Percentiles rank a stretch among this genome's conserved stretches.
phyloP scores from a whole-genome alignment of 1,140 invertebrate species.

The Mycetomoellerius zeteki region DNA sequence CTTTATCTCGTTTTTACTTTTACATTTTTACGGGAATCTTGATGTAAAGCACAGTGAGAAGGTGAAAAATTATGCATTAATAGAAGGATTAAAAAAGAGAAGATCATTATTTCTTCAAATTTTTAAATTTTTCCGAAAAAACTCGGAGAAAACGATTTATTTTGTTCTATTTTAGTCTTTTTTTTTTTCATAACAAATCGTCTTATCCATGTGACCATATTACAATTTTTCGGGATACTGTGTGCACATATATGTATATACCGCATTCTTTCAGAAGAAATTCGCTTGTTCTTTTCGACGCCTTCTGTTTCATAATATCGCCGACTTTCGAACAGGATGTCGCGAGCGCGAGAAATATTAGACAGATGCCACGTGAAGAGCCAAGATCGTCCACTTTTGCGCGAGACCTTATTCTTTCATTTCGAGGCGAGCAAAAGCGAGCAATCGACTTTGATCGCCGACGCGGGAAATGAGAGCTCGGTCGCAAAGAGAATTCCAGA shows the following conservation, averaged over 20 bases:
- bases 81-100: not conserved
- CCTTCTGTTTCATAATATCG: slow-evolving; percentile 13
- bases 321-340: slow-evolving; percentile 35
- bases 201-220: not conserved
- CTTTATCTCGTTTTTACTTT: too few species aligned
- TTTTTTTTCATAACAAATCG: not conserved
- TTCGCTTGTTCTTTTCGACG: slow-evolving; percentile 68
- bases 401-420: slow-evolving; percentile 53
- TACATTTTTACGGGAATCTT: too few species aligned
- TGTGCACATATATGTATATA: slow-evolving; percentile 9
- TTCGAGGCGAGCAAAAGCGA: slow-evolving; percentile 56
- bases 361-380: slow-evolving; percentile 70
- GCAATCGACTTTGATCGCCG: slow-evolving; percentile 46
- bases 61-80: too few species aligned
- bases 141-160: not conserved
- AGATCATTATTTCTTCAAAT: not conserved
- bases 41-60: too few species aligned
- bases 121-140: not conserved
- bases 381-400: slow-evolving; percentile 52
- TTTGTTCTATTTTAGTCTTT: not conserved
- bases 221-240: not conserved
- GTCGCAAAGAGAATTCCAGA: slow-evolving; percentile 53
- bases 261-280: slow-evolving; percentile 70
- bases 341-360: slow-evolving; percentile 68
- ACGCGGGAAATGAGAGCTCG: slow-evolving; percentile 68